phyloP scores from a whole-genome alignment of 2,797 vertebrate genomes.

The Coendou prehensilis region DNA sequence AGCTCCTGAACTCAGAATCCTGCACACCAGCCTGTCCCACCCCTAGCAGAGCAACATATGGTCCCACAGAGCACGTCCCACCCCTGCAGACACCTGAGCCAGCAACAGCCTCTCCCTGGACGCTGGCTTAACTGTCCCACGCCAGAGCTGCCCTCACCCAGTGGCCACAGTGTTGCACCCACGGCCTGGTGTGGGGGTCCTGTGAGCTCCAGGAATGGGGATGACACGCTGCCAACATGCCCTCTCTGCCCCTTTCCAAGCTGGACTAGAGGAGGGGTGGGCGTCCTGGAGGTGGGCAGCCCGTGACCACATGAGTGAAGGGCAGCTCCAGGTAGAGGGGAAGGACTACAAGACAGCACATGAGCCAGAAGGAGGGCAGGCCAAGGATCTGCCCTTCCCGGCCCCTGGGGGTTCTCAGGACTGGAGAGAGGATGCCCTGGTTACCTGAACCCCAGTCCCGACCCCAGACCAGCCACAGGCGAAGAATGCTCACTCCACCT shows the following conservation, averaged over 20 bases:
- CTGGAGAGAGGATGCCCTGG: neutral
- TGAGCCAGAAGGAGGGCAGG: neutral
- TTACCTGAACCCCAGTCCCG: neutral
- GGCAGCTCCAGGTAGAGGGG: neutral
- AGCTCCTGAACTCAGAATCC: neutral
- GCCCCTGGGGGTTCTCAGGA: neutral
- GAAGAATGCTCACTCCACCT: neutral
- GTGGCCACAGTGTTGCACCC: too few species aligned
- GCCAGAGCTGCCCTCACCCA: neutral
- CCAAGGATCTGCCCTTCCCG: too few species aligned
- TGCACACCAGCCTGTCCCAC: too few species aligned
- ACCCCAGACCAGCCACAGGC: neutral
- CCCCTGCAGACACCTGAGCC: neutral
- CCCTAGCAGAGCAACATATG: neutral
- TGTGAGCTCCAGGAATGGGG: neutral
- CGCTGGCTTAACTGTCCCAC: neutral
- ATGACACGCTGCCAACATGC: neutral
- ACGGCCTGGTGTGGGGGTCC: neutral
- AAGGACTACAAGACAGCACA: neutral
- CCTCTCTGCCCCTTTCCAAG: neutral
- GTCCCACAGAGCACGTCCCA: neutral
- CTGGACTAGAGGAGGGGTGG: too few species aligned
- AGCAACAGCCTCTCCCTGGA: neutral
- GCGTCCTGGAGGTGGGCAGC: neutral
- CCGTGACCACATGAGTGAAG: neutral